Percentiles rank a stretch among this genome's conserved stretches.
Evolutionary conservation across 1,140 invertebrate genomes (phyloP).

Genomic region (Leguminivora glycinivorella): DNA sequence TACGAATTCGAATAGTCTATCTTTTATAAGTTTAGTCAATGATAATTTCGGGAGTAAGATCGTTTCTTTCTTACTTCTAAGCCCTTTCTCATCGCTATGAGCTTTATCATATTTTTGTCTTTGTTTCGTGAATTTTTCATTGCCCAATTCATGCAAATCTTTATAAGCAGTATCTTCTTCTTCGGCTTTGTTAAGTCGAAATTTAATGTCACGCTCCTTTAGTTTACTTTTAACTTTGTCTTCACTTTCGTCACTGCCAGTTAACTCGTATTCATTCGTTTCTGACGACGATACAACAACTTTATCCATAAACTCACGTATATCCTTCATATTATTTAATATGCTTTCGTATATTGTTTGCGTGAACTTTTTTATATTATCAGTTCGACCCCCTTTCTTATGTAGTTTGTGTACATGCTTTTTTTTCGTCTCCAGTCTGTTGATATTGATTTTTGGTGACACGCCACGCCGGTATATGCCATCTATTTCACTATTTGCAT

Average conservation of each 20-base stretch:
- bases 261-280: neutral
- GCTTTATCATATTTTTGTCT: too few relatives aligned
- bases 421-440: too few relatives aligned
- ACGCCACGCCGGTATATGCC: too few relatives aligned
- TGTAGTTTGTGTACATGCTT: too few relatives aligned
- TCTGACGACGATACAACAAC: neutral
- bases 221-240: neutral
- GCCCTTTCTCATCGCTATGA: neutral
- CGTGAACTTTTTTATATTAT: neutral
- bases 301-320: neutral
- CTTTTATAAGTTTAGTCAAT: neutral
- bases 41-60: neutral
- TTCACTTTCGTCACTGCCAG: too few relatives aligned
- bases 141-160: too few relatives aligned
- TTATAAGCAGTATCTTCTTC: too few relatives aligned
- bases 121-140: too few relatives aligned
- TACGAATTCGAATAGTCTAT: neutral
- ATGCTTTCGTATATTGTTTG: neutral
- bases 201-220: too few relatives aligned
- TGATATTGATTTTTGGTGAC: too few relatives aligned
- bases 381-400: neutral
- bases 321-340: neutral
- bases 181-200: too few relatives aligned
- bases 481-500: too few relatives aligned
- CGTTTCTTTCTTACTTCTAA: neutral